phyloP scores from a whole-genome alignment of 2,797 vertebrate genomes.

The Alectoris magna region DNA sequence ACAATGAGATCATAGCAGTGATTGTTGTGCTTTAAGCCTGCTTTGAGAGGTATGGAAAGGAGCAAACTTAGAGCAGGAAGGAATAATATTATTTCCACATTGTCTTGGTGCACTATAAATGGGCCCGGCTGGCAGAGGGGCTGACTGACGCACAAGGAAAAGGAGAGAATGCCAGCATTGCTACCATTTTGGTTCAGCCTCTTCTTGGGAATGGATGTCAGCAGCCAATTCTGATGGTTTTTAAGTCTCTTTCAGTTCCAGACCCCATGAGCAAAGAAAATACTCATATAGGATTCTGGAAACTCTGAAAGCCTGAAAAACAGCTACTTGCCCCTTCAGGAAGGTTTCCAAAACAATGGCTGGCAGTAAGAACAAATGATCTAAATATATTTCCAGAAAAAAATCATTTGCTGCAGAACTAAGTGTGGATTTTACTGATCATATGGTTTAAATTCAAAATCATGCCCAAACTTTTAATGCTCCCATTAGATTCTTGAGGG shows the following conservation, averaged over 20 bases:
- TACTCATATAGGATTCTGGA: neutral
- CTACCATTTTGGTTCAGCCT: conserved; percentile 37
- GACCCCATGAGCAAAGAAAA: neutral
- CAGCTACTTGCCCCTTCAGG: conserved; percentile 31
- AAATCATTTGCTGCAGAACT: conserved; percentile 1
- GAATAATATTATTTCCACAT: neutral
- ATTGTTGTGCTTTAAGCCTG: neutral
- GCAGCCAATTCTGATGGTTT: conserved; percentile 13
- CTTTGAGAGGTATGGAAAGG: neutral
- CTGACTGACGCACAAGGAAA: neutral
- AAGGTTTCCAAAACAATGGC: conserved; percentile 58
- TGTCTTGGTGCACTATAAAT: neutral
- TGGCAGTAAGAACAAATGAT: conserved; percentile 31
- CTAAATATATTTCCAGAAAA: conserved; percentile 30
- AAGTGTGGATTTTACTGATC: conserved; percentile 30
- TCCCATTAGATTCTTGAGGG: conserved; percentile 19
- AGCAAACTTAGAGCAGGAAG: neutral
- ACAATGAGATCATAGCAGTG: neutral
- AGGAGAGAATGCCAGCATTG: neutral
- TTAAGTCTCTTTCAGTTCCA: conserved; percentile 3
- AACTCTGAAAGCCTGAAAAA: conserved; percentile 44
- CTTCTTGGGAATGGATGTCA: neutral
- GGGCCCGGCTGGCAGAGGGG: neutral
- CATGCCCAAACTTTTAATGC: conserved; percentile 16
- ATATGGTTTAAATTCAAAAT: conserved; percentile 58